phyloP scores from a whole-genome alignment of 2,113 vertebrate species.

The Mesocricetus auratus region DNA sequence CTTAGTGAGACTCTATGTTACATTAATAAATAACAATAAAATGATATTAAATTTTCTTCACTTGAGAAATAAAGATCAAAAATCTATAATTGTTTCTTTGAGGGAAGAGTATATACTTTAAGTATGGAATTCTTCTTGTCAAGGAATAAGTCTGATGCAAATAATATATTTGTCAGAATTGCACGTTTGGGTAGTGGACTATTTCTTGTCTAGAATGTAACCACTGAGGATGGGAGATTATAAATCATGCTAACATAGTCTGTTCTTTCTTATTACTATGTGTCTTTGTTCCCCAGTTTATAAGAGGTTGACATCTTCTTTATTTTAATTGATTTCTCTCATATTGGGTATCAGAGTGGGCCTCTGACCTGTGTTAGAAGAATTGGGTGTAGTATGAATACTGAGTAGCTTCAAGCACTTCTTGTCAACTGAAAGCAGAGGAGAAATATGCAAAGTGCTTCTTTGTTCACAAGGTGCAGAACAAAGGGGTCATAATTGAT shows the following conservation, averaged over 20 bases:
- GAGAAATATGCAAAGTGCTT: not conserved
- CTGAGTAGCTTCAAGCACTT: not conserved
- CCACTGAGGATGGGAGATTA: not conserved
- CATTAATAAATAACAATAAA: not conserved
- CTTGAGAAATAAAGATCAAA: not conserved
- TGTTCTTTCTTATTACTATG: not conserved
- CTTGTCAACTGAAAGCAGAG: not conserved
- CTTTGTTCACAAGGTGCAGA: not conserved
- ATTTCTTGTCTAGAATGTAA: not conserved
- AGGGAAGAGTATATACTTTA: not conserved
- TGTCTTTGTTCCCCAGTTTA: not conserved
- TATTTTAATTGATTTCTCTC: not conserved
- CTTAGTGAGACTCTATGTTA: not conserved
- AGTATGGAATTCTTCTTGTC: not conserved
- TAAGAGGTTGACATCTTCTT: not conserved
- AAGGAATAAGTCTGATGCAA: not conserved
- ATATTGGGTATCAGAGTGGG: not conserved
- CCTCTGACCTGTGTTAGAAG: not conserved
- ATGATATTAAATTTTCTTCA: not conserved
- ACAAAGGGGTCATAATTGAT: not conserved
- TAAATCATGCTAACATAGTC: no score
- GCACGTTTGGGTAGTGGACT: not conserved
- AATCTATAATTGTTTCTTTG: not conserved
- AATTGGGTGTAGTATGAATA: not conserved
- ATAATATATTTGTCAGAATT: not conserved